phyloP scores from a whole-genome alignment of 2,113 vertebrate species.

The Syrmaticus mikado region DNA sequence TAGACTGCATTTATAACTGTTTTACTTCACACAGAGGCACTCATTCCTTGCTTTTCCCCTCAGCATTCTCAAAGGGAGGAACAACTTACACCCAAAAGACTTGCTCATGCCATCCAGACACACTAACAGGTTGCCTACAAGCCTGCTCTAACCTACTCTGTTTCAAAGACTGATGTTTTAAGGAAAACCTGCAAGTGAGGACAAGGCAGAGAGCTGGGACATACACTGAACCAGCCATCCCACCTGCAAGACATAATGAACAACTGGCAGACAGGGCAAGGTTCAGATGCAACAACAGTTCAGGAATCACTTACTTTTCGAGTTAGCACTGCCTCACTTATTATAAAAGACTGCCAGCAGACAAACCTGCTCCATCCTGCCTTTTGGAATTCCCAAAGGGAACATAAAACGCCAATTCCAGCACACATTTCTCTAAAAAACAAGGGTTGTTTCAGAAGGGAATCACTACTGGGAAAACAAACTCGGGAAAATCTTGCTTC shows the following conservation, averaged over 20 bases:
- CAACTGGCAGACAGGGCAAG: background rate
- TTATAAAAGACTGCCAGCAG: background rate
- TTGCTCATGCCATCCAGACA: background rate
- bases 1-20: background rate
- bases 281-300: background rate
- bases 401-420: background rate
- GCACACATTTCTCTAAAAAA: accelerated
- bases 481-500: background rate
- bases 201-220: background rate
- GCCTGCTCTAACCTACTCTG: background rate
- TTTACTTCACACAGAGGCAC: background rate
- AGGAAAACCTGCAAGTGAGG: background rate
- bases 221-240: background rate
- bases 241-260: background rate
- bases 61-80: background rate
- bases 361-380: background rate
- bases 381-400: background rate
- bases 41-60: background rate
- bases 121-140: background rate
- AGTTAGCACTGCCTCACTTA: background rate
- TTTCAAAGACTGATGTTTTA: background rate
- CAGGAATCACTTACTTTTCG: background rate
- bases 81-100: background rate
- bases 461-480: accelerated
- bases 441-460: accelerated